A percentile compares a stretch with the other conserved stretches of the same genome.
Conservation (phyloP, 1,140 invertebrate genomes). For the Sinella curviseta region DNA sequence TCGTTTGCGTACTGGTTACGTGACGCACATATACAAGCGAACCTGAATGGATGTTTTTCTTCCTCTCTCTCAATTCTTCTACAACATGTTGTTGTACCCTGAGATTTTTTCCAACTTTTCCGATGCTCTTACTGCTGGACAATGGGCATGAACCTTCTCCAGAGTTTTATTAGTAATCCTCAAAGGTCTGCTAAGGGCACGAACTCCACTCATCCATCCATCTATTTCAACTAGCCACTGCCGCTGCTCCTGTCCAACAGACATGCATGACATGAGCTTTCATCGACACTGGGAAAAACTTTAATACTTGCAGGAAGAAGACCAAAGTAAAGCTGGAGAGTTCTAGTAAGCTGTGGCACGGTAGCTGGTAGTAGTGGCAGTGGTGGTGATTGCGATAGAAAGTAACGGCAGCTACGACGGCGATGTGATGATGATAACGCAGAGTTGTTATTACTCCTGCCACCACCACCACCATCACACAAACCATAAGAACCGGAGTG, state of each 20-base stretch:
- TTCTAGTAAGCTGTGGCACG: too few species aligned
- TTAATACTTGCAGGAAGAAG: neutral
- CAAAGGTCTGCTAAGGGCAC: conserved; percentile 41
- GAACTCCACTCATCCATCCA: conserved; percentile 40
- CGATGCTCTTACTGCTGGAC: too few species aligned
- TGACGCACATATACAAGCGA: neutral
- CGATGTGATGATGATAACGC: neutral
- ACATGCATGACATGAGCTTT: neutral
- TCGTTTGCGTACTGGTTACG: too few species aligned
- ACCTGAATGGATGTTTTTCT: neutral
- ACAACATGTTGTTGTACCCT: neutral
- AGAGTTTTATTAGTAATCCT: conserved; percentile 46
- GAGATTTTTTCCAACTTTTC: neutral
- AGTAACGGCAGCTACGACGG: too few species aligned
- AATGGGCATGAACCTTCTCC: conserved; percentile 32
- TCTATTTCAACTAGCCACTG: conserved; percentile 32
- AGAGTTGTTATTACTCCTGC: neutral
- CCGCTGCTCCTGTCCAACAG: neutral
- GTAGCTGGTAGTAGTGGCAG: too few species aligned
- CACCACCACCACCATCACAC: too few species aligned
- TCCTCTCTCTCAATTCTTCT: neutral
- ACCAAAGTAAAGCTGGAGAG: neutral
- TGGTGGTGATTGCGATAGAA: too few species aligned
- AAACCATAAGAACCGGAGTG: too few species aligned
- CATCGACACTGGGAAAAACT: neutral